Evolutionary conservation across 2,113 vertebrate species (phyloP), one percentile per base, ranked within the genome.

Genomic region (Phoxinus phoxinus): DNA sequence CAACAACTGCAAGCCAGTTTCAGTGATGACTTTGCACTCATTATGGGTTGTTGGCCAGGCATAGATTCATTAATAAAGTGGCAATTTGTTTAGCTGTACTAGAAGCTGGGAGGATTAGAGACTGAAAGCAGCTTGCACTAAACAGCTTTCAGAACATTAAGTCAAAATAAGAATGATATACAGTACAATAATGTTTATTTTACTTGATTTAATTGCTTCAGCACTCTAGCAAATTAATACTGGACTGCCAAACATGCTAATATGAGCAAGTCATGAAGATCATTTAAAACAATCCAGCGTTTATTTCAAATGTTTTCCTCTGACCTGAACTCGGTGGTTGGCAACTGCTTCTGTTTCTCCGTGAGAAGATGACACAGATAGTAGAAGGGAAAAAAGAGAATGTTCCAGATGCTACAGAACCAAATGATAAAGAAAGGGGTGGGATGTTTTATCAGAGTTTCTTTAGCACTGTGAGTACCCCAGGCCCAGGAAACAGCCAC

Each of bases 391-490:
- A 92, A 92, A 30, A 90, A 80, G 30, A 91, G 53, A 27, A 93
- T 44, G 83, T 93, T 93, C 90, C 92, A 91, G 77, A 73, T 85
- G 41, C 87, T 87, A 84, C 90, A 89, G 89, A 91, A 90, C 89
- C 92, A 93, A 58, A 85, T 87, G 61, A 88, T 86, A 74, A 93
- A 91, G 84, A 92, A 91, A 0, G 92, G 91, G 30, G 90, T 81
- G 0, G 86, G 73, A 44, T 91, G 87, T 2, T 11, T 75, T 7
- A 32, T 79, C 27, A 91, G 87, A 4, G 85, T 84, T 21, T 71
- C 48, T 81, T 87, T 88, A 46, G 90, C 90, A 17, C 65, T 79
- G 53, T 91, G 84, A 8, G 90, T 91, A 0, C 85, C 77, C 65
- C 89, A 88, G 0, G 89, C 89, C 89, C 89, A 91, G 44, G 86